Base-by-base conservation (phyloP, 2,888 invertebrate species). In the Tetranychus truncatus region DNA sequence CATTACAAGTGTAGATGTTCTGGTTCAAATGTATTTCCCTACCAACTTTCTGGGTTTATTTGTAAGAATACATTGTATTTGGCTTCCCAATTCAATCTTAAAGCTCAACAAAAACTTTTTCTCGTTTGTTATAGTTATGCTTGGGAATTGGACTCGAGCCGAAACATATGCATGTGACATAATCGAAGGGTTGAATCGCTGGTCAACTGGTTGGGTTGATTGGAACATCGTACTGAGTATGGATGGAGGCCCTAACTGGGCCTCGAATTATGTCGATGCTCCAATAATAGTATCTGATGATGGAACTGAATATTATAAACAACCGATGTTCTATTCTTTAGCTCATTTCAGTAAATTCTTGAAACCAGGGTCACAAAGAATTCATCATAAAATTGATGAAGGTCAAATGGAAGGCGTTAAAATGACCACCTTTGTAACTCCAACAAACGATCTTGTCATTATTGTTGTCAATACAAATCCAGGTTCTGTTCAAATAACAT, bases 141-240 rank as follows among this genome's bases (percentile, higher is more conserved):
- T 69, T 20, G 69, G 69, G 8, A 69, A 69, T 21, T 93, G 92
- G 92, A 78, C 82, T 1, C 85, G 91, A 78, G 92, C 87, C 0
- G 87, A 88, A 78, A 80, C 81, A 67, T 90, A 91, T 80, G 85
- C 88, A 0, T 5, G 20, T 6, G 74, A 74, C 21, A 74, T 74
- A 44, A 76, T 80, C 67, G 77, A 85, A 82, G 84, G 85, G 78
- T 78, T 86, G 74, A 84, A 84, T 78, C 83, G 86, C 79, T 84
- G 83, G 81, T 84, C 84, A 1, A 80, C 81, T 5, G 86, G 86
- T 3, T 86, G 86, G 86, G 82, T 83, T 7, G 86, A 87, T 78
- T 87, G 86, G 86, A 87, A 86, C 79, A 79, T 87, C 72, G 84
- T 83, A 2, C 80, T 87, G 21, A 82, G 85, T 79, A 78, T 81